Evolutionary conservation across 2,797 vertebrate species (phyloP).

Genomic region (Acanthurus lineatus): DNA sequence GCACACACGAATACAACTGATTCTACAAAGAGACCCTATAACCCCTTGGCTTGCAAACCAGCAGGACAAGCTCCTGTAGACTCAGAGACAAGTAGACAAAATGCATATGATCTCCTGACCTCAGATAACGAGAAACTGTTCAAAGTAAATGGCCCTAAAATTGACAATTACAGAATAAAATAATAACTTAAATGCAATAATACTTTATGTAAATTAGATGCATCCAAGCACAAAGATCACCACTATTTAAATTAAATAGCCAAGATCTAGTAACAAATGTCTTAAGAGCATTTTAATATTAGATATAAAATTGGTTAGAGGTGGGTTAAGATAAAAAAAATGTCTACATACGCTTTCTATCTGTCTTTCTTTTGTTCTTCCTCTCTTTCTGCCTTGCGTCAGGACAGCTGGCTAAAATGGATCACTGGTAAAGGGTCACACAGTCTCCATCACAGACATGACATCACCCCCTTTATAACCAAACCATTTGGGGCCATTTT

Average conservation of each 20-base stretch:
- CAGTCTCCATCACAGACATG: slow-evolving; percentile 82
- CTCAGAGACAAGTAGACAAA: slow-evolving; percentile 68
- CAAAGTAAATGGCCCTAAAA: slow-evolving; percentile 47
- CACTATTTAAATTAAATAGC: slow-evolving; percentile 30
- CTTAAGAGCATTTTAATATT: background rate
- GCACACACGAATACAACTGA: slow-evolving; percentile 11
- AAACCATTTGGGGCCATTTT: slow-evolving; percentile 73
- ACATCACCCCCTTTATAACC: slow-evolving; percentile 82
- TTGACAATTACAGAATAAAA: slow-evolving; percentile 21
- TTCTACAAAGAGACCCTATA: slow-evolving; percentile 44
- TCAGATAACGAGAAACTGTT: slow-evolving; percentile 34
- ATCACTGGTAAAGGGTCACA: slow-evolving; percentile 72
- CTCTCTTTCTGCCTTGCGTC: slow-evolving; percentile 60
- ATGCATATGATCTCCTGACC: slow-evolving; percentile 73
- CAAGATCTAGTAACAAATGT: background rate
- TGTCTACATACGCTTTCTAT: background rate
- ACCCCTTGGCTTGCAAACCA: slow-evolving; percentile 45
- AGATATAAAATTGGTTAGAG: background rate
- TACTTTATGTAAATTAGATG: slow-evolving; percentile 20
- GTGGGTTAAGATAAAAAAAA: background rate
- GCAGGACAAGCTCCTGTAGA: slow-evolving; percentile 59
- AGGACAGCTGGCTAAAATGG: slow-evolving; percentile 76
- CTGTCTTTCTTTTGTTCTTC: slow-evolving; percentile 34
- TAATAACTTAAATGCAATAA: slow-evolving; percentile 10
- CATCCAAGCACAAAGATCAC: slow-evolving; percentile 23